Evolutionary conservation across 2,888 invertebrate genomes (phyloP), one percentile per base, ranked within the genome.

Genomic region (Acrobasis repandana): DNA sequence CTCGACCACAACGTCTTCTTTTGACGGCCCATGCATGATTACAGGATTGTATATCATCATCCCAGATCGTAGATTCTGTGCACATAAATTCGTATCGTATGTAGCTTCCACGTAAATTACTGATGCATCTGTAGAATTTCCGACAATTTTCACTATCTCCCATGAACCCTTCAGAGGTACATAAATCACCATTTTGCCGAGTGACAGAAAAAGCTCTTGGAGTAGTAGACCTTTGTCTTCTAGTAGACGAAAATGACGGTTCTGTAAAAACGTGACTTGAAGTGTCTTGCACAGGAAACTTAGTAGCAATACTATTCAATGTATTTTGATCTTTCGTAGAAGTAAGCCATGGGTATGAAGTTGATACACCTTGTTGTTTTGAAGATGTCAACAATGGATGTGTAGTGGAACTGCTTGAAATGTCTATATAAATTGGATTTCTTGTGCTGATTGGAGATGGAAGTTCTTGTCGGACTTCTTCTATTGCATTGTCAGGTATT

Each of bases 41-140:
- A 80, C 97, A 97, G 28, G 95, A 94, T 78, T 94, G 93, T 64
- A 93, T 81, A 33, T 93, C 90, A 62, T 95, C 94, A 84, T 97
- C 96, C 96, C 96, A 97, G 56, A 96, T 94, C 4, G 97, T 97
- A 56, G 95, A 94, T 57, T 95, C 93, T 28, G 94, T 95, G 76
- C 97, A 97, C 15, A 93, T 89, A 82, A 96, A 97, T 67, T 96
- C 95, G 74, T 95, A 95, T 82, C 93, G 94, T 57, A 91, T 93
- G 73, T 92, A 96, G 9, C 94, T 93, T 63, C 94, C 94, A 52
- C 92, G 85, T 33, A 93, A 94, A 75, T 94, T 93, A 52, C 90
- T 89, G 11, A 96, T 96, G 82, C 97, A 97, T 72, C 96, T 93
- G 78, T 96, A 96, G 88, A 97, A 97, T 79, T 95, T 96, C 43